Evolutionary conservation across 1,140 invertebrate genomes (phyloP), one percentile per base, ranked within the genome.

Genomic region (Phenacoccus solenopsis): DNA sequence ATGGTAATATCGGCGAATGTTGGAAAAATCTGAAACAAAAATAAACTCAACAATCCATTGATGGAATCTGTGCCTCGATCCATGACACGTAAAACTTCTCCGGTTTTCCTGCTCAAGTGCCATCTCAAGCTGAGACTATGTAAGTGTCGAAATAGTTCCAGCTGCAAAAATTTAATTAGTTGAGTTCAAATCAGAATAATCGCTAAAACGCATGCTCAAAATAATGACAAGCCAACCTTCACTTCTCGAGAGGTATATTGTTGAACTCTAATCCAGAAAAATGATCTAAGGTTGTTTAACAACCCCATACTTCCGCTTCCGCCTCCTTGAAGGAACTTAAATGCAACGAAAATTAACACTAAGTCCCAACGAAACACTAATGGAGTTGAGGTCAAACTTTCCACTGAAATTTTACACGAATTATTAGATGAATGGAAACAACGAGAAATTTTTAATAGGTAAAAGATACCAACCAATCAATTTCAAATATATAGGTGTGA

Each of bases 11-110:
- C 96, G 30, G 92, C 78, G 68, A 98, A 87, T 0, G 95, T 98
- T 4, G 96, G 96, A 0, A 89, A 77, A 73, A 98, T 96, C 1
- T 86, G 90, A 76, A 93, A 94, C 12, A 92, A 78, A 75, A 94
- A 89, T 74, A 91, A 96, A 76, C 89, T 93, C 0, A 98, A 83
- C 7, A 98, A 81, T 79, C 90, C 94, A 78, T 96, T 94, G 72
- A 98, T 94, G 20, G 92, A 95, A 73, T 93, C 92, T 2, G 94
- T 98, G 61, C 96, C 96, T 73, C 95, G 83, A 80, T 98, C 95
- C 89, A 98, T 95, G 0, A 98, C 86, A 70, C 93, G 81, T 0
- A 98, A 80, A 16, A 98, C 94, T 84, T 98, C 94, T 16, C 96
- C 96, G 1, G 95, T 98, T 83, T 98, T 98, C 27, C 94, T 82